Evolutionary conservation across 2,888 invertebrate genomes (phyloP).

Genomic region (Adineta ricciae): DNA sequence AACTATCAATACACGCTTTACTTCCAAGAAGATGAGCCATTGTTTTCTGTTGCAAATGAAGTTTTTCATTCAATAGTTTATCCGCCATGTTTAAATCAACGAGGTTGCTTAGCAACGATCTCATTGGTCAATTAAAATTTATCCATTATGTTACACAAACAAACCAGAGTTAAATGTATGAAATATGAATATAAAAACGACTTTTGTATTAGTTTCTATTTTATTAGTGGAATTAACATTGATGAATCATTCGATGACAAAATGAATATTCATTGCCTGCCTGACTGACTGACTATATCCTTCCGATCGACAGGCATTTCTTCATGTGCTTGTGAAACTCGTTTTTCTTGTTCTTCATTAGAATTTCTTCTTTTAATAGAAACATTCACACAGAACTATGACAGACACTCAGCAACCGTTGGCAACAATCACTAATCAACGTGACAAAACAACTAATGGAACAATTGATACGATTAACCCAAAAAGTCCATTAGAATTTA

Average conservation of each 20-base stretch:
- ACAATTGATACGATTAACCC: neutral
- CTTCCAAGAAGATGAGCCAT: conserved; percentile 45
- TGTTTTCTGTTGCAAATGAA: neutral
- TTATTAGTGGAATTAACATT: too few relatives aligned
- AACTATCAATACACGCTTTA: conserved; percentile 44
- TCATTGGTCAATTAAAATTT: neutral
- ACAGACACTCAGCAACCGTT: neutral
- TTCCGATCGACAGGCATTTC: neutral
- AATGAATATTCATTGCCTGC: neutral
- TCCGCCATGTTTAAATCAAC: neutral
- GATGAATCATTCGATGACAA: neutral
- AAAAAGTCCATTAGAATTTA: conserved; percentile 18
- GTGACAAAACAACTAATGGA: neutral
- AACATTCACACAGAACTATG: neutral
- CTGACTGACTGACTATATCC: neutral
- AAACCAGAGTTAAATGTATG: neutral
- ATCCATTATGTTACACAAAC: neutral
- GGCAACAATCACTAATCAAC: neutral
- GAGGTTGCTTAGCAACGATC: neutral
- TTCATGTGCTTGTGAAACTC: neutral
- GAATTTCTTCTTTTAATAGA: neutral
- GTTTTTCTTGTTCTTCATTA: neutral
- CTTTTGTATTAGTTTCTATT: neutral
- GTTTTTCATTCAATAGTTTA: neutral
- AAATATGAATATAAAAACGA: neutral